These are phyloP conservation scores for Ectemnius cavifrons DNA, from an alignment of 2,888 invertebrate species.

Conservation along the genomic window DNA sequence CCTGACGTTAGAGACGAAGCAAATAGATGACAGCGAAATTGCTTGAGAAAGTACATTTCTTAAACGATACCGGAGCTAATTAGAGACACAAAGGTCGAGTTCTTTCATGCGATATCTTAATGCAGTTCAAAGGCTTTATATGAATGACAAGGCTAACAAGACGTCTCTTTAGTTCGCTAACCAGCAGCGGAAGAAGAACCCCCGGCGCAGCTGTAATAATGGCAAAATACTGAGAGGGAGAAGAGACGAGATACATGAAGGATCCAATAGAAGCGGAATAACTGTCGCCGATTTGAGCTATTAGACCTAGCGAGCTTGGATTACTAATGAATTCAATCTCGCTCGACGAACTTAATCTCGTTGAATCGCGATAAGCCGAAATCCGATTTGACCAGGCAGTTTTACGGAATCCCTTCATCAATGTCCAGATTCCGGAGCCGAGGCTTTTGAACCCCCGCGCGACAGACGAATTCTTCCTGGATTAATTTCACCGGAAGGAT, in stretches of 20 bases:
- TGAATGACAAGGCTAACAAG: too few species aligned
- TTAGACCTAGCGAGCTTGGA: neutral
- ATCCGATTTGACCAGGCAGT: slow-evolving; percentile 57
- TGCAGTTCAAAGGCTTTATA: too few species aligned
- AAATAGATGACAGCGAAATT: too few species aligned
- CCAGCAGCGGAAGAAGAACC: neutral
- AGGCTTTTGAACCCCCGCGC: too few species aligned
- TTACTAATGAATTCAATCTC: slow-evolving; percentile 38
- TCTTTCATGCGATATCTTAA: too few species aligned
- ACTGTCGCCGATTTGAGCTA: neutral
- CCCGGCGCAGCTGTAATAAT: neutral
- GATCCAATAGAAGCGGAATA: slow-evolving; percentile 1
- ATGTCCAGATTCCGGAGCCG: slow-evolving; percentile 19
- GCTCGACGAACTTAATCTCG: slow-evolving; percentile 55
- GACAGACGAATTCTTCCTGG: too few species aligned
- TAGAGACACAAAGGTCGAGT: too few species aligned
- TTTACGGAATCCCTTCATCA: slow-evolving; percentile 49
- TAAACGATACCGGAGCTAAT: too few species aligned
- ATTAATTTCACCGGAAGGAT: too few species aligned
- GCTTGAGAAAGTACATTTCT: too few species aligned
- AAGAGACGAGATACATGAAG: neutral
- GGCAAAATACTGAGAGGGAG: neutral
- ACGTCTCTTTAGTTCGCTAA: too few species aligned
- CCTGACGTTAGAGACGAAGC: too few species aligned
- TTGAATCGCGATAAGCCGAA: slow-evolving; percentile 44